Evolutionary conservation across 1,140 invertebrate species (phyloP), one percentile per base, ranked within the genome.

Genomic region (Drosophila sproati): DNA sequence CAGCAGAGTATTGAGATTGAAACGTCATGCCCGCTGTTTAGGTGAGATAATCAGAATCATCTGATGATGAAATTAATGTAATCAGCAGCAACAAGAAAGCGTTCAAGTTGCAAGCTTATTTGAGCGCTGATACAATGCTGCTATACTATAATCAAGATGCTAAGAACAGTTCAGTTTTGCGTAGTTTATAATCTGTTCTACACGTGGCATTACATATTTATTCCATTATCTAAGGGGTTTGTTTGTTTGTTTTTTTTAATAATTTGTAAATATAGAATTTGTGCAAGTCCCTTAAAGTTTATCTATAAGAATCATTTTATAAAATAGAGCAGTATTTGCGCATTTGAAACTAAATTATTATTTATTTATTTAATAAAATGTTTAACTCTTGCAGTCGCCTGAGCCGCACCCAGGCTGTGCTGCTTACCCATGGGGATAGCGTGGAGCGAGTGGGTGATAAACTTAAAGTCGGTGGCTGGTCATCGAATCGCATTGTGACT

Each of bases 381-480:
- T 69, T 54, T 68, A 39, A 71, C 20, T 68, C 0, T 79, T 91
- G 80, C 92, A 98, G 98, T 92, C 97, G 96, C 64, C 93, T 99
- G 77, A 95, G 96, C 12, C 96, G 96, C 92, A 95, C 96, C 74
- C 97, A 99, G 93, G 95, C 95, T 78, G 99, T 99, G 52, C 94
- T 99, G 29, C 93, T 99, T 59, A 99, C 98, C 2, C 99, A 99
- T 93, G 98, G 98, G 2, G 99, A 99, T 94, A 97, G 97, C 93
- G 96, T 99, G 73, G 97, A 98, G 71, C 96, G 96, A 91, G 95
- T 98, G 35, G 98, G 98, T 8, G 96, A 98, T 51, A 94, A 94
- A 78, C 98, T 99, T 92, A 95, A 96, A 85, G 94, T 96, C 31
- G 96, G 97, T 69, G 98, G 97, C 45, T 95, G 95, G 85, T 98